These are phyloP conservation scores for Naso thynnoides DNA, from an alignment of 2,797 vertebrate genomes.

Conservation along the genomic window DNA sequence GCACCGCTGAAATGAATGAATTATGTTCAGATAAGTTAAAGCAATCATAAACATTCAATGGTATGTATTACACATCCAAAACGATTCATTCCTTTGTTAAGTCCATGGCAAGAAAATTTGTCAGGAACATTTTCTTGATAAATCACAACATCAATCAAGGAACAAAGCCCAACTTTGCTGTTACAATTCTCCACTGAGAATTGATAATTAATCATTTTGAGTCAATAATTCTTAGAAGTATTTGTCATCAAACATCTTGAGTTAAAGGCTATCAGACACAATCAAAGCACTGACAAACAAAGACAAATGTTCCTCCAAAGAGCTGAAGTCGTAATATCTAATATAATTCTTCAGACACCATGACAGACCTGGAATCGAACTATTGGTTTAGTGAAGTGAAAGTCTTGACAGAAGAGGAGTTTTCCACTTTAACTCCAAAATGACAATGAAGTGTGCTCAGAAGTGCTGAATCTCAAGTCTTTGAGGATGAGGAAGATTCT, in stretches of 20 bases:
- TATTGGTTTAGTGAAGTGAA: constrained; percentile 32
- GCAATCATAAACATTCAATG: neutral
- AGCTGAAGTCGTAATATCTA: constrained; percentile 18
- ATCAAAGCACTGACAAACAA: neutral
- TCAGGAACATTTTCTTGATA: too few species aligned
- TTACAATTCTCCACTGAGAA: neutral
- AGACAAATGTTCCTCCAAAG: constrained; percentile 17
- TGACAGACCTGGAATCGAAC: constrained; percentile 18
- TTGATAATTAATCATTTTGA: too few species aligned
- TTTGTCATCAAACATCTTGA: neutral
- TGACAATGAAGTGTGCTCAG: constrained; percentile 52
- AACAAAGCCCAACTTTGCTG: neutral
- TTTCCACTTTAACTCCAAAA: constrained; percentile 53
- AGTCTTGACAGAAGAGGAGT: constrained; percentile 41
- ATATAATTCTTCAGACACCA: constrained; percentile 9
- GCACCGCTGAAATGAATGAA: neutral
- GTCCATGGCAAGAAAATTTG: neutral
- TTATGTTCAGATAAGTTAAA: neutral
- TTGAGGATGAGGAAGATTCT: constrained; percentile 74
- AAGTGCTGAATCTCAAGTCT: constrained; percentile 62
- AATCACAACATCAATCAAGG: neutral
- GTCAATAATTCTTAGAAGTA: neutral
- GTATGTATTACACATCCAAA: neutral
- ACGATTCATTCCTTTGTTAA: neutral
- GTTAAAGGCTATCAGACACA: neutral